phyloP scores from a whole-genome alignment of 2,113 vertebrate species.

The Scophthalmus maximus region DNA sequence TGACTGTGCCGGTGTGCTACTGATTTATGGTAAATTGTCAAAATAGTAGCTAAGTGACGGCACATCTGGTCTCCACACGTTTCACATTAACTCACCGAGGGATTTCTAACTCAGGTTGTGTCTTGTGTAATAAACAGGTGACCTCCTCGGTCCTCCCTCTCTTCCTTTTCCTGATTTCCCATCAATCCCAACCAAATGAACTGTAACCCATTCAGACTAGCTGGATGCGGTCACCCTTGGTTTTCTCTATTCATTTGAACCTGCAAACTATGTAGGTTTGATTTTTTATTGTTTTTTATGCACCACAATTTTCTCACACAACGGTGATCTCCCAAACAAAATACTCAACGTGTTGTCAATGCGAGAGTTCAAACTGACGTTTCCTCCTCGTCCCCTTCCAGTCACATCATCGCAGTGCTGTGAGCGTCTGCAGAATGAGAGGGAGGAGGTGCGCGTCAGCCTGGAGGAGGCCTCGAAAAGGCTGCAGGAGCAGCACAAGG shows the following conservation, averaged over 20 bases:
- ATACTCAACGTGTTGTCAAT: no score
- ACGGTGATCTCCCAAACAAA: neutral
- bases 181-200: no score
- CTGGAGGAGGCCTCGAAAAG: slow-evolving; percentile 87
- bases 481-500: slow-evolving; percentile 88
- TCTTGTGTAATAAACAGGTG: neutral
- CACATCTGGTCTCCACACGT: neutral
- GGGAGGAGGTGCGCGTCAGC: slow-evolving; percentile 84
- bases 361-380: neutral
- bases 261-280: no score
- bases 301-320: no score
- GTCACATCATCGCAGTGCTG: slow-evolving; percentile 85
- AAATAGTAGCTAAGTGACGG: neutral
- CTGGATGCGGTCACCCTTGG: no score
- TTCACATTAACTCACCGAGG: neutral
- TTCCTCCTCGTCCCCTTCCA: slow-evolving; percentile 45
- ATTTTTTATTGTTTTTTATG: no score
- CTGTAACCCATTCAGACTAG: no score
- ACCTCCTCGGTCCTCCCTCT: no score
- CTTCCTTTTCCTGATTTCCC: no score
- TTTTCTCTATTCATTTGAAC: no score
- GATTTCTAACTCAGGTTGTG: neutral
- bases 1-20: neutral
- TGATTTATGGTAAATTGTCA: neutral
- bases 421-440: slow-evolving; percentile 88